phyloP scores from a whole-genome alignment of 2,113 vertebrate genomes.

The Mastomys natalensis region DNA sequence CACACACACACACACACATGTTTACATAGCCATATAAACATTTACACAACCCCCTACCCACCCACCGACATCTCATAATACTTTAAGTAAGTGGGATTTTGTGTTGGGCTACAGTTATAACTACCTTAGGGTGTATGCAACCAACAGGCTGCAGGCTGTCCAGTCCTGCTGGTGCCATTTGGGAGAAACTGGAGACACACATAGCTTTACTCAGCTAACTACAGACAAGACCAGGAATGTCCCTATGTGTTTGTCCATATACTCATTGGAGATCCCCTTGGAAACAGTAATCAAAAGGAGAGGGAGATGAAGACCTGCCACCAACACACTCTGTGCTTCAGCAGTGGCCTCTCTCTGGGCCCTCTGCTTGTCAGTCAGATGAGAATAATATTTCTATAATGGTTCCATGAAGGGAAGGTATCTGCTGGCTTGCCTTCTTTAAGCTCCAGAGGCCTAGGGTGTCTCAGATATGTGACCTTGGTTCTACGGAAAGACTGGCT shows the following conservation, averaged over 20 bases:
- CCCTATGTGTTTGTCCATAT: background rate
- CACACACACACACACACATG: background rate
- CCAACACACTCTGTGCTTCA: background rate
- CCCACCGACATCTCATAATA: background rate
- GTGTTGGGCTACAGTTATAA: background rate
- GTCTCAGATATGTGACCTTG: background rate
- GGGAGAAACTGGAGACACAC: background rate
- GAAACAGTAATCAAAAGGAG: background rate
- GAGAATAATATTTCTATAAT: background rate
- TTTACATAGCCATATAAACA: background rate
- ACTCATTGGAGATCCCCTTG: background rate
- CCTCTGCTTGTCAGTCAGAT: background rate
- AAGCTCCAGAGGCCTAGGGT: rapidly evolving
- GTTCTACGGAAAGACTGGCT: background rate
- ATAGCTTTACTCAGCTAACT: background rate
- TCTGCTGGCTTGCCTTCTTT: background rate
- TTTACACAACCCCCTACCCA: background rate
- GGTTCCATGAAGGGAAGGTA: no score
- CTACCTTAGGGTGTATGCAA: no score
- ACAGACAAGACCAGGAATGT: no score
- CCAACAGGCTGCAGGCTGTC: background rate
- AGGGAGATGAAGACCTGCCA: background rate
- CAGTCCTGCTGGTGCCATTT: background rate
- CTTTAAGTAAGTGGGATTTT: background rate
- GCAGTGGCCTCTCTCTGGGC: background rate